phyloP scores from a whole-genome alignment of 2,888 invertebrate species.

The Gisinianus flammeolus region DNA sequence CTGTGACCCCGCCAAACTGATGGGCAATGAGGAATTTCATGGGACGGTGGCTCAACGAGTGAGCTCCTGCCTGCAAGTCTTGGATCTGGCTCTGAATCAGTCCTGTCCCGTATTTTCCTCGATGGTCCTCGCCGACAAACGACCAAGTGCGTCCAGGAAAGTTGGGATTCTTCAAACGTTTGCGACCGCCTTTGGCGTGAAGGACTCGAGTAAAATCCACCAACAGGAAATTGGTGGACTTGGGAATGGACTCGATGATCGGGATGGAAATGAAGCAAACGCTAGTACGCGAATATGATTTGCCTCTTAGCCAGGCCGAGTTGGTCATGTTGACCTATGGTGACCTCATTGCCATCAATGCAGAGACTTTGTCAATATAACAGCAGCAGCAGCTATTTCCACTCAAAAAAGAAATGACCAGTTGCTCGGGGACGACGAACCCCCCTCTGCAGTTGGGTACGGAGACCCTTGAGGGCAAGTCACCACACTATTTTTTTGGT shows the following conservation, averaged over 20 bases:
- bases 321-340: conserved; percentile 60
- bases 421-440: no score
- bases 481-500: no score
- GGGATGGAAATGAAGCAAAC: conserved; percentile 68
- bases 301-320: conserved; percentile 65
- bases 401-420: no score
- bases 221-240: conserved; percentile 66
- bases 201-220: conserved; percentile 63
- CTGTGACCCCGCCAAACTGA: no score
- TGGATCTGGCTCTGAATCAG: conserved; percentile 72
- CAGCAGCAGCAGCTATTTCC: no score
- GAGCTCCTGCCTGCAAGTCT: conserved; percentile 76
- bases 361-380: conserved; percentile 20
- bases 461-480: no score
- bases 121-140: conserved; percentile 63
- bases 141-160: conserved; percentile 53
- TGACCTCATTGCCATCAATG: conserved; percentile 28
- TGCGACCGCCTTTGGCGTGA: conserved; percentile 64
- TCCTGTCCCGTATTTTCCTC: conserved; percentile 72
- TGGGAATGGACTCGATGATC: conserved; percentile 69
- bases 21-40: no score
- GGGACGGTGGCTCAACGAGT: conserved; percentile 88
- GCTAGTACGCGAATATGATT: conserved; percentile 64
- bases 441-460: no score
- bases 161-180: conserved; percentile 61